A percentile compares a stretch with the other conserved stretches of the same genome.
These are phyloP conservation scores for Pipistrellus nathusii DNA, from an alignment of 2,797 vertebrate genomes.

Conservation along the genomic window DNA sequence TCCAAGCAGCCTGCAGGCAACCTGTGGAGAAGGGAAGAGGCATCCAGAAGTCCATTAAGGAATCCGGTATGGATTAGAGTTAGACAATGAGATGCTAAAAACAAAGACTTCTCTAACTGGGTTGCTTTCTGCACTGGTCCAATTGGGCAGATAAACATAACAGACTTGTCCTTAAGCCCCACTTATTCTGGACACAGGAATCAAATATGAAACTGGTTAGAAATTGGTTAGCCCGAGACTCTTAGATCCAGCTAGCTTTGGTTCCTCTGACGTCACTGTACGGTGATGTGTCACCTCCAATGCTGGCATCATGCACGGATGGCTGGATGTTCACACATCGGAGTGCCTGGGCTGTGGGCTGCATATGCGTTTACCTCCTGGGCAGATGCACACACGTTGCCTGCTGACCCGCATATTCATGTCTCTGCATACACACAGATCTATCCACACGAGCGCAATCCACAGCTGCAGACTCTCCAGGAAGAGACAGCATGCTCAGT, in stretches of 20 bases:
- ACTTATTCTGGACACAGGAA: background rate
- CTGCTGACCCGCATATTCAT: background rate
- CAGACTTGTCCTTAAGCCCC: background rate
- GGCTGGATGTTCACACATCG: background rate
- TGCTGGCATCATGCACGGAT: rapidly evolving
- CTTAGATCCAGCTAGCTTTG: background rate
- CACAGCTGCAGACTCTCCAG: too few species aligned
- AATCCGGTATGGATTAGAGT: background rate
- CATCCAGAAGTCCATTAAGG: slow-evolving; percentile 12
- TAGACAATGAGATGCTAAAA: background rate
- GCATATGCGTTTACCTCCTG: rapidly evolving
- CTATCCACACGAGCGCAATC: too few species aligned
- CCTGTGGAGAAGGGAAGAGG: slow-evolving; percentile 19
- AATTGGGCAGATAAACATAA: background rate
- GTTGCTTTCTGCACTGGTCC: background rate
- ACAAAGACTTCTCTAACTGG: background rate
- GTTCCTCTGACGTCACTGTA: background rate
- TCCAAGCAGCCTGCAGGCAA: background rate
- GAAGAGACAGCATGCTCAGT: too few species aligned
- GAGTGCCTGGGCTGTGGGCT: background rate
- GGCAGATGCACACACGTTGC: background rate
- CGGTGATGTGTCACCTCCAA: rapidly evolving
- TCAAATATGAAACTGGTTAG: background rate
- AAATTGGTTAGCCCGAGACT: background rate
- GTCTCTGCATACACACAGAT: too few species aligned